phyloP scores from a whole-genome alignment of 37 sponge, comb jelly and placozoan species.

The Cliona cf. orientalis region DNA sequence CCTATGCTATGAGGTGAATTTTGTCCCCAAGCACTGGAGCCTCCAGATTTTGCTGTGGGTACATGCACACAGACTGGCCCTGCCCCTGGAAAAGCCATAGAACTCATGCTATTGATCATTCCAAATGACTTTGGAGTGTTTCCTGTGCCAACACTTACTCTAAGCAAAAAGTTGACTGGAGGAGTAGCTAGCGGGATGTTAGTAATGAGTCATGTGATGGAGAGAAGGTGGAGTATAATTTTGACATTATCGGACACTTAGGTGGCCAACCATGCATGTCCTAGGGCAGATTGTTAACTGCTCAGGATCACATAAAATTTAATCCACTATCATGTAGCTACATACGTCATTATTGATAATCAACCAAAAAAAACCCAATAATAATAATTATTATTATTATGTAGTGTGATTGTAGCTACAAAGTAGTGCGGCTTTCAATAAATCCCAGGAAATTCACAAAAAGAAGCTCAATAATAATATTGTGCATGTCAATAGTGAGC shows the following conservation, averaged over 20 bases:
- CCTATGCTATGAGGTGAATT: constrained; percentile 9
- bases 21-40: neutral
- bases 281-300: constrained; percentile 20
- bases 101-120: neutral
- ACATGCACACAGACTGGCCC: constrained; percentile 11
- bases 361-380: no score
- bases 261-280: constrained; percentile 26
- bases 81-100: neutral
- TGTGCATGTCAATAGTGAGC: no score
- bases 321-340: no score
- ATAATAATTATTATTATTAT: no score
- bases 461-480: no score
- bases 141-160: neutral
- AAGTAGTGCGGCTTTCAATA: no score
- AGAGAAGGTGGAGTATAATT: neutral
- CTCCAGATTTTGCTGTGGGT: neutral
- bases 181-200: neutral
- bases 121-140: constrained; percentile 11
- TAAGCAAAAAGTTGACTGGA: neutral
- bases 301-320: no score
- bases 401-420: no score
- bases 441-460: no score
- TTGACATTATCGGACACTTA: constrained; percentile 11
- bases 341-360: no score
- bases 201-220: no score